Percentiles rank a stretch among this genome's conserved stretches.
Evolutionary conservation across 2,113 vertebrate species (phyloP).

Genomic region (Martes martes): DNA sequence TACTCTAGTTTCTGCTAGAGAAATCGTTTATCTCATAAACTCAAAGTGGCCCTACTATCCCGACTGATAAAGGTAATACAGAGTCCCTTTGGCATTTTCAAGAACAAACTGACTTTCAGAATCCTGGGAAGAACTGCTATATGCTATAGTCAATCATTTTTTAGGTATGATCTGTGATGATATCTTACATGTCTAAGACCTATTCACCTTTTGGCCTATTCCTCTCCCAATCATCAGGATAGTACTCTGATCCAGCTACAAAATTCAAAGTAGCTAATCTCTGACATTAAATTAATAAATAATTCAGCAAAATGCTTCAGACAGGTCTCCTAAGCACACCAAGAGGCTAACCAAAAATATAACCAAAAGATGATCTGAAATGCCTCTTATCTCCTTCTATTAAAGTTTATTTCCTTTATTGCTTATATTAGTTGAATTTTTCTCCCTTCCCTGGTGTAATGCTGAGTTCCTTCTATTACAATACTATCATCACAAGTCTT

Average conservation of each 20-base stretch:
- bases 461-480: background rate
- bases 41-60: background rate
- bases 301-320: conserved; percentile 36
- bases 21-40: background rate
- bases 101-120: background rate
- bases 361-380: background rate
- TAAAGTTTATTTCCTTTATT: background rate
- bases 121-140: background rate
- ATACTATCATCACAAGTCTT: conserved; percentile 8
- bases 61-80: background rate
- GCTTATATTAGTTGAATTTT: background rate
- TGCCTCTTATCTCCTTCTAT: background rate
- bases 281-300: conserved; percentile 31
- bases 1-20: background rate
- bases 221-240: background rate
- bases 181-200: conserved; percentile 1
- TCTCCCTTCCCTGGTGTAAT: background rate
- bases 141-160: background rate
- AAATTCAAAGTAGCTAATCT: background rate
- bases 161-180: background rate
- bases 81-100: background rate
- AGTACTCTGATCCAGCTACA: background rate
- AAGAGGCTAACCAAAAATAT: background rate
- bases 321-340: background rate
- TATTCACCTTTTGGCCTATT: background rate